phyloP scores from a whole-genome alignment of 2,797 vertebrate species.

The Enteromius afrohamiltoni region DNA sequence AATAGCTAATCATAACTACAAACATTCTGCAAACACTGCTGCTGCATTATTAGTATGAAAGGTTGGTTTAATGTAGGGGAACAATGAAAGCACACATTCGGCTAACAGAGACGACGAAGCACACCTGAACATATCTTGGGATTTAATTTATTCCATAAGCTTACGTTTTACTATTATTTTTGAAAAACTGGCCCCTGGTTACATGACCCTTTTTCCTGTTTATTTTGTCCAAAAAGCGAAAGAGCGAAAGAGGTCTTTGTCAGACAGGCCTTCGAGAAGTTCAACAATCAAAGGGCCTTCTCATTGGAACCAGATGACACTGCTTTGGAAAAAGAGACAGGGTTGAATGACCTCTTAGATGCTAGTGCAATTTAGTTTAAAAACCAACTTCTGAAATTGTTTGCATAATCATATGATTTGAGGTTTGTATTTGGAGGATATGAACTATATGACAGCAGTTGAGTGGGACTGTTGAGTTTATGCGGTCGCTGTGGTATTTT shows the following conservation, averaged over 20 bases:
- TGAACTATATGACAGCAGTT: conserved; percentile 60
- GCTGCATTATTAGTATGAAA: background rate
- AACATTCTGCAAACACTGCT: background rate
- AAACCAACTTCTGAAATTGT: conserved; percentile 58
- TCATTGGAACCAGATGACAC: conserved; percentile 81
- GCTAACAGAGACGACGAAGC: background rate
- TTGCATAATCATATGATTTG: conserved; percentile 61
- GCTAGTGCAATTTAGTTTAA: conserved; percentile 55
- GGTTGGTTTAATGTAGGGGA: background rate
- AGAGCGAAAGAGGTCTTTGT: conserved; percentile 63
- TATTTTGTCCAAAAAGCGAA: conserved; percentile 64
- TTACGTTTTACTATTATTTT: conserved; percentile 58
- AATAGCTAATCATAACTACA: background rate
- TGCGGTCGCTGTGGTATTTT: conserved; percentile 52
- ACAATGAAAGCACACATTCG: background rate
- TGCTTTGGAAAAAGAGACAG: conserved; percentile 59
- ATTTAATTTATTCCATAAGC: conserved; percentile 41
- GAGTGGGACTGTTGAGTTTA: conserved; percentile 58
- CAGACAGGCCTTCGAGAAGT: conserved; percentile 75
- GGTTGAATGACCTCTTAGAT: conserved; percentile 50
- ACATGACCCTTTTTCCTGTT: conserved; percentile 67
- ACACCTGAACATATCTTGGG: conserved; percentile 46
- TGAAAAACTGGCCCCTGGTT: conserved; percentile 67
- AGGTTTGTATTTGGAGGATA: conserved; percentile 58
- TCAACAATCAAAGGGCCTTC: conserved; percentile 73